Conservation (phyloP, 2,888 invertebrate species). For the Epistrophe grossulariae region DNA sequence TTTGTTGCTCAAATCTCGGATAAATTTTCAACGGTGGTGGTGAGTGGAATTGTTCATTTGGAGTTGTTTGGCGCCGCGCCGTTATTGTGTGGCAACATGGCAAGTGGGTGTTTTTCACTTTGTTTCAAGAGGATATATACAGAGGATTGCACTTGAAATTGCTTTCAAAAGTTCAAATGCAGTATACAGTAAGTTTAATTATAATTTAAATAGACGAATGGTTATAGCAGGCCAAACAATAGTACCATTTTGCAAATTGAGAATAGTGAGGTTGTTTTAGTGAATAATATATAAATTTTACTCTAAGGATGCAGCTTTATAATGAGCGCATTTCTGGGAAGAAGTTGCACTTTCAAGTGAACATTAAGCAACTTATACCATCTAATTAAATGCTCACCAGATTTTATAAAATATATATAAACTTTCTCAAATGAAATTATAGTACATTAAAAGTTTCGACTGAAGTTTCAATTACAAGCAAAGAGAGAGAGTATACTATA, state of each 20-base stretch:
- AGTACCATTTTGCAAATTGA: constrained; percentile 26
- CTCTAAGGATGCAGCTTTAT: constrained; percentile 2
- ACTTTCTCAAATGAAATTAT: constrained; percentile 15
- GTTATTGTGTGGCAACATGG: neutral
- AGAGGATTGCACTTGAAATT: constrained; percentile 48
- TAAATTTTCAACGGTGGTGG: constrained; percentile 42
- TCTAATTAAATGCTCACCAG: constrained; percentile 16
- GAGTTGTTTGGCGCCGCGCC: neutral
- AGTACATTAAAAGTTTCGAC: constrained; percentile 25
- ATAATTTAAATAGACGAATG: constrained; percentile 47
- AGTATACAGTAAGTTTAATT: constrained; percentile 54
- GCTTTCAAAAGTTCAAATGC: constrained; percentile 44
- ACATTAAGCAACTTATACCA: constrained; percentile 9
- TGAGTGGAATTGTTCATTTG: constrained; percentile 62
- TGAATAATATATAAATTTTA: constrained; percentile 19
- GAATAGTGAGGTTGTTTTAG: constrained; percentile 27
- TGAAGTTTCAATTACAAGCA: constrained; percentile 13
- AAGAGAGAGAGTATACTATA: neutral
- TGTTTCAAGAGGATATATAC: constrained; percentile 4
- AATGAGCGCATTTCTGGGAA: neutral
- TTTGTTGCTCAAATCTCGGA: constrained; percentile 77
- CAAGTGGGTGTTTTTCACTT: neutral
- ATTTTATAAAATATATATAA: constrained; percentile 12
- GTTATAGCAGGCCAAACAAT: constrained; percentile 2
- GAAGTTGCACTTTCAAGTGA: neutral